Evolutionary conservation across 2,113 vertebrate species (phyloP), one percentile per base, ranked within the genome.

Genomic region (Suncus etruscus): DNA sequence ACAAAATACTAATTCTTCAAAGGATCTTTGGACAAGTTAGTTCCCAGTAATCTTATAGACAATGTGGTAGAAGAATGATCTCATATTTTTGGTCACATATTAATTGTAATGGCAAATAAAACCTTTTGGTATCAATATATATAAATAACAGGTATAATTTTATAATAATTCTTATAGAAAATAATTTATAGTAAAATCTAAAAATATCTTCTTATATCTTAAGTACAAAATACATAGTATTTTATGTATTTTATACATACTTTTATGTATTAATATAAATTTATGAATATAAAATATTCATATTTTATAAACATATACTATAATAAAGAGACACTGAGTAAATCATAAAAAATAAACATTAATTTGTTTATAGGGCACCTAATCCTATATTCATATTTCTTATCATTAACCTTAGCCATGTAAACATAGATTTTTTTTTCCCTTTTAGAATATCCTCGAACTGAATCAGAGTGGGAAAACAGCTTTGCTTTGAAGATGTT

Each of bases 401-500:
- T 86, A 18, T 47, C 50, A 8, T 65, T 61, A 11, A 86, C 10
- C 8, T 27, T 25, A n/a, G 66, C 25, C 15, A 0, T 86, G 0
- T 93, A 11, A 87, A 61, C 32, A 58, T 15, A 0, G 31, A 8
- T 48, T 9, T 50, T 83, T 83, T 16, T 95, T 25, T 66, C 68
- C 32, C 87, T 96, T 90, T 1, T 94, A 99, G 99, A 99, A 96
- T 99, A 99, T 89, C 99, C 99, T 72, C 98, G 99, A 94, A 99
- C 99, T 0, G 99, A 99, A 91, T 99, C 99, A 0, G 99, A 99
- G 70, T 99, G 99, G 99, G 99, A 99, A 97, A 99, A 99, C 96
- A 99, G 99, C 96, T 99, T 99, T 97, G 98, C 99, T 91, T 97
- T 99, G 95, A 99, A 99, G 97, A 99, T 99, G 99, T 99, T 99